Evolutionary conservation across 2,888 invertebrate genomes (phyloP).

Genomic region (Proisotoma minuta): DNA sequence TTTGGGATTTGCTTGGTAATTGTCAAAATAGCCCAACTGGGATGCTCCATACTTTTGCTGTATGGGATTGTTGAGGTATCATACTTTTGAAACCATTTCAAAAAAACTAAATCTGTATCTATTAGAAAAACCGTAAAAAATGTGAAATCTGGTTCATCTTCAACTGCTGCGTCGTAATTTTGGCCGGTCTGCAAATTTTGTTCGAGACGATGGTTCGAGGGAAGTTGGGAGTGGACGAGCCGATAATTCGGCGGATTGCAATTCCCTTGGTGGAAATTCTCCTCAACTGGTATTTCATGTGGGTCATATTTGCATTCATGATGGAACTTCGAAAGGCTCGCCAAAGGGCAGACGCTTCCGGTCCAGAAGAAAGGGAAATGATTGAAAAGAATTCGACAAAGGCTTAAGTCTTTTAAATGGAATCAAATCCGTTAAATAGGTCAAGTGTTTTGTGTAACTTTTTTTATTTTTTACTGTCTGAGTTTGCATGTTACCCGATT

Average conservation of each 20-base stretch:
- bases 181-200: constrained; percentile 25
- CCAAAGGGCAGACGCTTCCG: constrained; percentile 14
- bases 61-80: constrained; percentile 30
- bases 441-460: background rate
- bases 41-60: constrained; percentile 22
- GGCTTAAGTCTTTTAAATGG: too few relatives aligned
- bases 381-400: too few relatives aligned
- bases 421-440: background rate
- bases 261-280: constrained; percentile 26
- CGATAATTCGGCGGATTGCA: constrained; percentile 24
- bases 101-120: background rate
- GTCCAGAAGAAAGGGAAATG: constrained; percentile 18
- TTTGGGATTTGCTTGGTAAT: constrained; percentile 31
- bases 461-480: background rate
- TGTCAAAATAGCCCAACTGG: constrained; percentile 23
- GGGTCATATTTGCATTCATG: constrained; percentile 33
- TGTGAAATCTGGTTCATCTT: constrained; percentile 30
- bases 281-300: constrained; percentile 32
- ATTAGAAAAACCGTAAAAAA: constrained; percentile 27
- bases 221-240: constrained; percentile 13
- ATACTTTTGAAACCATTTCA: background rate
- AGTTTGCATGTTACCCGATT: background rate
- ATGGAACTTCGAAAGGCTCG: constrained; percentile 18
- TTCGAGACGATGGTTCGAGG: constrained; percentile 26
- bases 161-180: constrained; percentile 23